A percentile compares a stretch with the other conserved stretches of the same genome.
phyloP scores from a whole-genome alignment of 2,888 invertebrate species.

The Leptinotarsa juncta region DNA sequence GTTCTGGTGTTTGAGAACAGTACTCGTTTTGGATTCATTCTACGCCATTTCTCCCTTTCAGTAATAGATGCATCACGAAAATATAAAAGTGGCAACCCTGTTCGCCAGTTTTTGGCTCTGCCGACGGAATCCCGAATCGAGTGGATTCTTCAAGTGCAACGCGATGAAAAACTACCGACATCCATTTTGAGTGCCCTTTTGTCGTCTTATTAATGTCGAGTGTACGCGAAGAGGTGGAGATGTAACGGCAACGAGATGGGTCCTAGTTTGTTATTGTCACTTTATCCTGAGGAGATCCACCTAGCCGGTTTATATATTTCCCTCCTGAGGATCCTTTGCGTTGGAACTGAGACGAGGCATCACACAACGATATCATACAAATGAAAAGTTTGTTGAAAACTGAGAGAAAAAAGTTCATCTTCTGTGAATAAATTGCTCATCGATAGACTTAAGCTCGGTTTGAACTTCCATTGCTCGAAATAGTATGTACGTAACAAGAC shows the following conservation, averaged over 20 bases:
- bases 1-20: too few species aligned
- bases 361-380: too few species aligned
- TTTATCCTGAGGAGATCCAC: neutral
- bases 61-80: too few species aligned
- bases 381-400: too few species aligned
- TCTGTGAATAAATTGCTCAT: too few species aligned
- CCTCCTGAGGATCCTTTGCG: neutral
- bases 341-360: neutral
- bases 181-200: conserved; percentile 13
- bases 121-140: conserved; percentile 15
- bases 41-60: too few species aligned
- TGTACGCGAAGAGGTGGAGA: conserved; percentile 12
- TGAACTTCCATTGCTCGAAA: too few species aligned
- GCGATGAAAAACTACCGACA: conserved; percentile 11
- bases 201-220: conserved; percentile 19
- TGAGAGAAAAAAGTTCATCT: too few species aligned
- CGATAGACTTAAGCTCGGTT: too few species aligned
- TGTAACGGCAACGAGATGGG: neutral
- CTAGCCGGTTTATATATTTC: conserved; percentile 4
- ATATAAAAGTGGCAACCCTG: neutral
- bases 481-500: too few species aligned
- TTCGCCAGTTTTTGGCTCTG: conserved; percentile 13
- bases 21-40: too few species aligned
- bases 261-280: conserved; percentile 5
- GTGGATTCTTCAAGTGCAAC: conserved; percentile 9